Base-by-base conservation (phyloP, 2,888 invertebrate genomes). In the Hypena proboscidalis region DNA sequence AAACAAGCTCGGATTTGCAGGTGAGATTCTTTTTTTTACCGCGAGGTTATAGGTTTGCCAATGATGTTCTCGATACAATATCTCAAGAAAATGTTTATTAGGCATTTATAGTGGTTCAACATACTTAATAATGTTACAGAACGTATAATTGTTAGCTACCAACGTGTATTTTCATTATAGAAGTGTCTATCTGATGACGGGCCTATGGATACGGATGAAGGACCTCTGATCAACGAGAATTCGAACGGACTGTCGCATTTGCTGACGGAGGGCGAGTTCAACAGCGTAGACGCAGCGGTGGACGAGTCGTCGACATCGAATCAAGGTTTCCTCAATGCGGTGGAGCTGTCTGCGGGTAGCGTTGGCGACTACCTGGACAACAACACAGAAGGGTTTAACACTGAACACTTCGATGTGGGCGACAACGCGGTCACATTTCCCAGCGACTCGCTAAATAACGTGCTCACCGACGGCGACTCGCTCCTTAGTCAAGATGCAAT, bases 231-330 rank as follows among this genome's bases (percentile, higher is more conserved):
- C 32, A 87, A 90, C 47, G 90, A 90, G 58, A 90, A 89, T 53
- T 90, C 90, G 1, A 90, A 89, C 56, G 90, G 90, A 4, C 62
- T 89, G 38, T 89, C 90, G 4, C 89, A 90, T 71, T 72, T 90
- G 55, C 67, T 90, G 52, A 89, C 88, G 8, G 90, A 89, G 49
- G 82, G 87, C 20, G 90, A 88, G 59, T 89, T 90, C 59, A 87
- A 81, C 53, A 89, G 88, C 62, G 90, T 90, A 14, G 90, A 90
- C 42, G 83, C 86, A 10, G 79, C 73, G 17, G 89, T 76, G 45
- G 90, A 90, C 58, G 90, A 90, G 58, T 87, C 90, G 15, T 90
- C 90, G 21, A 78, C 82, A 21, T 90, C 90, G 2, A 88, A 90
- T 58, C 90, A 86, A 69, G 87, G 81, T 58, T 90, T 90, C 58